Percentiles rank a stretch among this genome's conserved stretches.
Evolutionary conservation across 2,888 invertebrate genomes (phyloP).

Genomic region (Drosophila kanekoi): DNA sequence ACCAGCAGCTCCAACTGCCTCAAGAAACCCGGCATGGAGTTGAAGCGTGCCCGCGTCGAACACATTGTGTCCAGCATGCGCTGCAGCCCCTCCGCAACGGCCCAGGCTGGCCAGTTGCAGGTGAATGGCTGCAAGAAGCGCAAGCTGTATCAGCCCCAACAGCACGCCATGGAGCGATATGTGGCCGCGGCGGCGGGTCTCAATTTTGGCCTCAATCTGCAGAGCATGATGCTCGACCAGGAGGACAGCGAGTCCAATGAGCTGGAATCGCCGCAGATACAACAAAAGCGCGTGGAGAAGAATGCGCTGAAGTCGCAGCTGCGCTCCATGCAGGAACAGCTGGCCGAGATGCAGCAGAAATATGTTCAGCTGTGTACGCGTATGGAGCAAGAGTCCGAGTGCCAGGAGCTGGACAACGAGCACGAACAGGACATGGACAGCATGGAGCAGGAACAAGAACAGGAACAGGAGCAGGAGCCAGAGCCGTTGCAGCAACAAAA

Average conservation of each 20-base stretch:
- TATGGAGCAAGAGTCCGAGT: conserved; percentile 92
- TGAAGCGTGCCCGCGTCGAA: conserved; percentile 97
- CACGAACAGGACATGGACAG: conserved; percentile 88
- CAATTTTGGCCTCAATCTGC: conserved; percentile 87
- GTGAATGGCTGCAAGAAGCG: conserved; percentile 97
- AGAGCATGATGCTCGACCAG: conserved; percentile 88
- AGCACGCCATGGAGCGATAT: conserved; percentile 90
- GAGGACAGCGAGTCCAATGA: conserved; percentile 91
- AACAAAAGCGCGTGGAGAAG: conserved; percentile 94
- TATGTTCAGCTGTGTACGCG: conserved; percentile 94
- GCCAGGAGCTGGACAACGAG: conserved; percentile 90
- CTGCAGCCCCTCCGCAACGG: conserved; percentile 91
- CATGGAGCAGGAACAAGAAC: conserved; percentile 87
- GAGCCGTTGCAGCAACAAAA: conserved; percentile 78
- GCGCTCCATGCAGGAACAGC: conserved; percentile 94
- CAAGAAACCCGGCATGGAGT: conserved; percentile 89
- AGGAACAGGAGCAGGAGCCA: conserved; percentile 87
- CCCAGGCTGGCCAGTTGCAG: conserved; percentile 87
- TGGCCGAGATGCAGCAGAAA: conserved; percentile 96
- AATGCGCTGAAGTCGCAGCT: conserved; percentile 94
- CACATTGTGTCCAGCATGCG: conserved; percentile 98
- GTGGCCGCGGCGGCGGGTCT: conserved; percentile 86
- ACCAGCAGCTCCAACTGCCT: conserved; percentile 82
- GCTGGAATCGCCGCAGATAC: conserved; percentile 90
- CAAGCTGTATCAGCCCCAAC: conserved; percentile 97